Conservation (phyloP, 2,888 invertebrate genomes). For the Ethmia dodecea region DNA sequence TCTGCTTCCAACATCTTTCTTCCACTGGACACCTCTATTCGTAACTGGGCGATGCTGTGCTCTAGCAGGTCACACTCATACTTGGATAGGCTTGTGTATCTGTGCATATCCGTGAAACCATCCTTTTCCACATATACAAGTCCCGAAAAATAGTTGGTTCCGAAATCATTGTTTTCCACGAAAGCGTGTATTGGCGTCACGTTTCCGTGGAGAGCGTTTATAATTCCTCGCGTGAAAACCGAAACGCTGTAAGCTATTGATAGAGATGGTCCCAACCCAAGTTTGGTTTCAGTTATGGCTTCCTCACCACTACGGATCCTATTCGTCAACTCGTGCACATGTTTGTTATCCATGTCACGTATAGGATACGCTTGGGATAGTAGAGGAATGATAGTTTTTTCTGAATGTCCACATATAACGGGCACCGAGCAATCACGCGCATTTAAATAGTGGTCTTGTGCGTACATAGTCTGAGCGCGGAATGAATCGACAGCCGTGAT, state of each 20-base stretch:
- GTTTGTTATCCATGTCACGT: constrained; percentile 61
- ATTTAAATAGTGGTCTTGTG: constrained; percentile 79
- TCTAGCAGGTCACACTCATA: constrained; percentile 49
- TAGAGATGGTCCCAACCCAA: constrained; percentile 76
- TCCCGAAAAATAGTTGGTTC: constrained; percentile 51
- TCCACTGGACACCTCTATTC: constrained; percentile 43
- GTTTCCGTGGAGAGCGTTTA: constrained; percentile 61
- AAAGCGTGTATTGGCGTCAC: constrained; percentile 37
- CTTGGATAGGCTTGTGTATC: constrained; percentile 34
- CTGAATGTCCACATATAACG: constrained; percentile 87
- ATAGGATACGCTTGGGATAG: constrained; percentile 83
- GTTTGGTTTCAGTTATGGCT: constrained; percentile 79
- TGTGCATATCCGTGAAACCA: constrained; percentile 45
- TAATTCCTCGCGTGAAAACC: constrained; percentile 74
- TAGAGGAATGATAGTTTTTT: constrained; percentile 85
- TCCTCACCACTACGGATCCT: constrained; percentile 78
- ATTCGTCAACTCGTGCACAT: constrained; percentile 42
- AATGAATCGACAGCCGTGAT: constrained; percentile 85
- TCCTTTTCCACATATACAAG: constrained; percentile 34
- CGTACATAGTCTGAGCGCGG: constrained; percentile 86
- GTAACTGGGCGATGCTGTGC: constrained; percentile 36
- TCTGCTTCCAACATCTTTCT: constrained; percentile 40
- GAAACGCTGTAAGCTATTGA: constrained; percentile 81
- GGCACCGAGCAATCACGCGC: constrained; percentile 83
- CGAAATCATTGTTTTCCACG: constrained; percentile 58